Evolutionary conservation across 1,140 invertebrate species (phyloP).

Genomic region (Papilio polytes): DNA sequence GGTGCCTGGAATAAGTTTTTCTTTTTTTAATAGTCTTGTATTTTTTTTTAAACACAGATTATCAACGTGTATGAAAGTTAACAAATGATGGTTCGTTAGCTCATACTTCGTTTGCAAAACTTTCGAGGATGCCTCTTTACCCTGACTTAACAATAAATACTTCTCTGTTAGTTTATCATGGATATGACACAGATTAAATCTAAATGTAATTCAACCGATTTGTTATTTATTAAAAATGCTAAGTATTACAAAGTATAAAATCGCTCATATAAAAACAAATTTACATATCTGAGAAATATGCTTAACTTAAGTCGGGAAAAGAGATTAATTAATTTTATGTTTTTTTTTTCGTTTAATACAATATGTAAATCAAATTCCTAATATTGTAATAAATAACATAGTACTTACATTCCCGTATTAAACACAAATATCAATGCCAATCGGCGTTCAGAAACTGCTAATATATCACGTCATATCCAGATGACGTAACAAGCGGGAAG

Average conservation of each 20-base stretch:
- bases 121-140: constrained; percentile 16
- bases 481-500: constrained; percentile 9
- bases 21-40: constrained; percentile 8
- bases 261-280: too few relatives aligned
- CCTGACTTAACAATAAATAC: constrained; percentile 19
- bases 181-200: constrained; percentile 9
- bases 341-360: not conserved
- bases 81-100: constrained; percentile 48
- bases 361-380: not conserved
- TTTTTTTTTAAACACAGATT: constrained; percentile 20
- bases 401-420: not conserved
- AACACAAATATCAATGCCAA: not conserved
- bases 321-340: too few relatives aligned
- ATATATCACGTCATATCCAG: not conserved
- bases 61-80: constrained; percentile 35
- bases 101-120: constrained; percentile 39
- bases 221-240: too few relatives aligned
- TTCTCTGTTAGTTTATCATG: constrained; percentile 15
- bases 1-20: not conserved
- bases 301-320: too few relatives aligned
- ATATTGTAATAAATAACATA: not conserved
- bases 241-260: too few relatives aligned
- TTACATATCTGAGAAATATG: too few relatives aligned
- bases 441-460: not conserved
- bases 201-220: too few relatives aligned